phyloP scores from a whole-genome alignment of 2,888 invertebrate genomes.

The Dryococelus australis region DNA sequence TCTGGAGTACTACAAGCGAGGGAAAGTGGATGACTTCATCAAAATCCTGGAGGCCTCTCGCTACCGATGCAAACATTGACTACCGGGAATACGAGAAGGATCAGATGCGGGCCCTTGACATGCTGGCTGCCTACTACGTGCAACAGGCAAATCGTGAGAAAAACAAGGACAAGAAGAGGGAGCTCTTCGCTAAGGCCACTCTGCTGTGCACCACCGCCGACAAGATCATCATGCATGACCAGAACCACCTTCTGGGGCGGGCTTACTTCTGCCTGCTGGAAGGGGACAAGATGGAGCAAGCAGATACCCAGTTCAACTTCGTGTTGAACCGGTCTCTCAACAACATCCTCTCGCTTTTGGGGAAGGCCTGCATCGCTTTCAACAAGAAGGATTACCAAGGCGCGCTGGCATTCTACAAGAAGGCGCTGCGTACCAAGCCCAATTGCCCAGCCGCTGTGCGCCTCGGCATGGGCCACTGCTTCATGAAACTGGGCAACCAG shows the following conservation, averaged over 20 bases:
- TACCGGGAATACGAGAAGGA: constrained; percentile 94
- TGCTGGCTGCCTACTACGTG: constrained; percentile 98
- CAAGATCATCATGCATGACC: constrained; percentile 99
- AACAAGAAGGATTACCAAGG: constrained; percentile 96
- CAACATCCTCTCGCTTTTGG: constrained; percentile 95
- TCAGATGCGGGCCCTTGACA: constrained; percentile 97
- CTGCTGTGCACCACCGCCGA: constrained; percentile 98
- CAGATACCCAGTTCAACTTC: constrained; percentile 99
- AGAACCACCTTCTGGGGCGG: constrained; percentile 96
- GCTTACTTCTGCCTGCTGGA: constrained; percentile 98
- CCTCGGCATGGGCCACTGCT: constrained; percentile 98
- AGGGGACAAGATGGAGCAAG: constrained; percentile 99
- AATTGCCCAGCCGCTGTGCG: constrained; percentile 96
- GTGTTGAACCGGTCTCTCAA: constrained; percentile 94
- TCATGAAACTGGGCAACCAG: constrained; percentile 92
- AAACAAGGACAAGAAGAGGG: constrained; percentile 91
- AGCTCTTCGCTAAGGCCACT: constrained; percentile 95
- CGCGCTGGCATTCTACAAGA: constrained; percentile 97
- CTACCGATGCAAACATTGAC: constrained; percentile 81
- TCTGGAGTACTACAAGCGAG: constrained; percentile 95
- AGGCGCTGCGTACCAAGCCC: constrained; percentile 94
- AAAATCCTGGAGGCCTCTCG: constrained; percentile 91
- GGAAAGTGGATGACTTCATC: constrained; percentile 91
- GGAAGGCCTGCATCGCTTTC: constrained; percentile 99
- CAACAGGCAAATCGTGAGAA: constrained; percentile 95